A percentile compares a stretch with the other conserved stretches of the same genome.
Conservation (phyloP, 2,113 vertebrate species). For the Anser cygnoides region DNA sequence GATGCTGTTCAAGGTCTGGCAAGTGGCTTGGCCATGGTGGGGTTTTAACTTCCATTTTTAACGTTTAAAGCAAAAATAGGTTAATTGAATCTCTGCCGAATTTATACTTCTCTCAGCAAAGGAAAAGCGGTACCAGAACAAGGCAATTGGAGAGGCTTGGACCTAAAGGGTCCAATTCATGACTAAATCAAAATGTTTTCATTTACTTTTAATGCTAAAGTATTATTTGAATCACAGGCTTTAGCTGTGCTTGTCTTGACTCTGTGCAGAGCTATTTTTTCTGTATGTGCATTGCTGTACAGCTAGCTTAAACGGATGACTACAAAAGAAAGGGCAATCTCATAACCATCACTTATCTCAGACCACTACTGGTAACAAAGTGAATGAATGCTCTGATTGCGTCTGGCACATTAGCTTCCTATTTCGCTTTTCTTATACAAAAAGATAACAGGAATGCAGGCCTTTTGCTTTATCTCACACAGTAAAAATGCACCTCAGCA, state of each 20-base stretch:
- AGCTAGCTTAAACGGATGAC: not conserved
- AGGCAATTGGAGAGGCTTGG: not conserved
- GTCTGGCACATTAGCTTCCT: not conserved
- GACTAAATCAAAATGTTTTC: not conserved
- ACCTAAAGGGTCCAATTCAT: not conserved
- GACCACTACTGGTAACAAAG: not conserved
- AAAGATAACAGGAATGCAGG: slow-evolving; percentile 19
- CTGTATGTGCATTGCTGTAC: rapidly evolving
- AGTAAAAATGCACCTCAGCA: slow-evolving; percentile 9
- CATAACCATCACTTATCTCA: not conserved
- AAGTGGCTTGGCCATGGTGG: not conserved
- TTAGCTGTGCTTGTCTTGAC: not conserved
- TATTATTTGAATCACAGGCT: not conserved
- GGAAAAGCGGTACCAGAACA: not conserved
- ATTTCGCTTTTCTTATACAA: slow-evolving; percentile 7
- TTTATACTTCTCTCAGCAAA: not conserved
- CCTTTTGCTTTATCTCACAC: not conserved
- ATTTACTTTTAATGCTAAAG: not conserved
- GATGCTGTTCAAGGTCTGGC: not conserved
- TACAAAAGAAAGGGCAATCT: not conserved
- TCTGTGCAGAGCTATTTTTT: not conserved
- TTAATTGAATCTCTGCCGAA: not conserved
- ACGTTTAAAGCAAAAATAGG: not conserved
- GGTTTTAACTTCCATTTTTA: not conserved
- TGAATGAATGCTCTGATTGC: not conserved